phyloP scores from a whole-genome alignment of 2,888 invertebrate species.

The Pyrgus malvae region DNA sequence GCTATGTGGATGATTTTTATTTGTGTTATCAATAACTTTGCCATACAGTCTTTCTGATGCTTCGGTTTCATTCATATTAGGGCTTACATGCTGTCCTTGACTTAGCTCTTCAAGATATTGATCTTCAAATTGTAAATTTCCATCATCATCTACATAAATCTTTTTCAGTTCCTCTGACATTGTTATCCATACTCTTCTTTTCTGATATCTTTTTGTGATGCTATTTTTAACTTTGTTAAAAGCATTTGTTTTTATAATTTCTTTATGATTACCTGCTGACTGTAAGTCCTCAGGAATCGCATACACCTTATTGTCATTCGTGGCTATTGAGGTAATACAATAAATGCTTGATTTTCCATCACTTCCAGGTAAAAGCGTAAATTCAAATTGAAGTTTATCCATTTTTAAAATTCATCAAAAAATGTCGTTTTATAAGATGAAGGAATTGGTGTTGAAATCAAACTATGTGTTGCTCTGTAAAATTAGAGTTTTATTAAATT shows the following conservation, averaged over 20 bases:
- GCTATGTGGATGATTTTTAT: conserved; percentile 31
- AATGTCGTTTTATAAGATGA: conserved; percentile 17
- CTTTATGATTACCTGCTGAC: conserved; percentile 20
- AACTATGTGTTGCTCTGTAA: conserved; percentile 1
- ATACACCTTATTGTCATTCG: conserved; percentile 14
- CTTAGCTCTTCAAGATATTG: conserved; percentile 35
- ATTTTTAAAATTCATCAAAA: conserved; percentile 22
- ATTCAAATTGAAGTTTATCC: conserved; percentile 27
- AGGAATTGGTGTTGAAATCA: not conserved
- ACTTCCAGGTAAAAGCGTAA: conserved; percentile 15
- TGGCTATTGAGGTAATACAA: conserved; percentile 22
- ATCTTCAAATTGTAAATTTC: conserved; percentile 30
- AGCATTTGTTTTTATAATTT: conserved; percentile 14
- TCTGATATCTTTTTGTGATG: conserved; percentile 31
- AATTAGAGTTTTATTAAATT: not conserved
- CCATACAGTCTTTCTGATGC: conserved; percentile 28
- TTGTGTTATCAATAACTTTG: conserved; percentile 31
- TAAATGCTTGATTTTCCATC: conserved; percentile 28
- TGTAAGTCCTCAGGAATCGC: conserved; percentile 31
- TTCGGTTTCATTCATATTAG: not conserved
- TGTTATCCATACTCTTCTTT: conserved; percentile 31
- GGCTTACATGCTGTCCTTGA: conserved; percentile 3
- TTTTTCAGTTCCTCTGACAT: conserved; percentile 24
- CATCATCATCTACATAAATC: conserved; percentile 31
- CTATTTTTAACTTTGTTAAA: conserved; percentile 32